These are phyloP conservation scores for Tupaia chinensis DNA, from an alignment of 2,113 vertebrate species.

Conservation along the genomic window DNA sequence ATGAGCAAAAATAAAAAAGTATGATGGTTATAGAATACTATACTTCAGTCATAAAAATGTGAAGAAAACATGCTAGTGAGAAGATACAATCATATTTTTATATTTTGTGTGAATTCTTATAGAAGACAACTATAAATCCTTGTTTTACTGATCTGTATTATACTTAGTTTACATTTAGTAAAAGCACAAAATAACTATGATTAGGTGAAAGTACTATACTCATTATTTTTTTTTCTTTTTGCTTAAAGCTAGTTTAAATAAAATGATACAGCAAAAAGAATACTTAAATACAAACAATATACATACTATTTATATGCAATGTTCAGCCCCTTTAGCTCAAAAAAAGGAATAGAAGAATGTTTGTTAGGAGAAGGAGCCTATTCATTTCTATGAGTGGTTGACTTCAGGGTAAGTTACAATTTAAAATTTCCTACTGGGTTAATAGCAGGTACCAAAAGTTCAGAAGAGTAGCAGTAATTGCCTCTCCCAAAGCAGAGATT, in stretches of 20 bases:
- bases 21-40: neutral
- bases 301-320: slow-evolving; percentile 48
- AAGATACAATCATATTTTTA: neutral
- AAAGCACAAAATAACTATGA: slow-evolving; percentile 38
- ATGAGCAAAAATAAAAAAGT: neutral
- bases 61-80: neutral
- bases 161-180: neutral
- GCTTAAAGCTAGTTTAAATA: slow-evolving; percentile 4
- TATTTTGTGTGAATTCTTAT: slow-evolving; percentile 1
- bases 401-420: slow-evolving; percentile 80
- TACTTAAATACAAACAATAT: slow-evolving; percentile 4
- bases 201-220: slow-evolving; percentile 21
- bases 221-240: slow-evolving; percentile 18
- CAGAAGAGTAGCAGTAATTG: slow-evolving; percentile 76
- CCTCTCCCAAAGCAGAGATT: slow-evolving; percentile 60
- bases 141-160: neutral
- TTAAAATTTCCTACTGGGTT: slow-evolving; percentile 80
- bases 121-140: neutral
- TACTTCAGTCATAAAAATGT: neutral
- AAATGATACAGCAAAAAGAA: neutral
- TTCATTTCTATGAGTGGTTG: slow-evolving; percentile 71
- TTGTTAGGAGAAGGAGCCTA: slow-evolving; percentile 55
- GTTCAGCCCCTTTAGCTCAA: slow-evolving; percentile 46
- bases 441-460: slow-evolving; percentile 80
- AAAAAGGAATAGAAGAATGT: slow-evolving; percentile 44